Base-by-base conservation (phyloP, 2,113 vertebrate species). In the Aleadryas rufinucha region DNA sequence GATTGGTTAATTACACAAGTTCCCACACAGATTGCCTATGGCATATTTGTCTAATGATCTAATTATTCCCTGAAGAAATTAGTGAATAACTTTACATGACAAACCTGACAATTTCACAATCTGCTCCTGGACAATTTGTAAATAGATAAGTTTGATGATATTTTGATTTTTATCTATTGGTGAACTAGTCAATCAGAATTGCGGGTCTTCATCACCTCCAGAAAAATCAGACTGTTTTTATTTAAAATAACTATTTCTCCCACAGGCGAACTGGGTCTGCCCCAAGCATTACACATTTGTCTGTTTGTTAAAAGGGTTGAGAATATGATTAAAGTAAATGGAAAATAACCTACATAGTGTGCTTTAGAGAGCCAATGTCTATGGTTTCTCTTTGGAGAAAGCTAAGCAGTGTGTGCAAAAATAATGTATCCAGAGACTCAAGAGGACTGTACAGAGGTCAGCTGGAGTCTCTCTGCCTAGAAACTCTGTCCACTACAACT, bases 1-100 rank as follows among this genome's bases (percentile, higher is more conserved):
- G 93, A 96, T 96, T 97, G 94, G 95, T 90, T 97, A 97, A 96
- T 96, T 94, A 96, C 95, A 95, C 96, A 94, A 97, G 91, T 97
- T 96, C 95, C 92, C 93, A 96, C 90, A 96, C 92, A 95, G 95
- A 94, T 97, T 97, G 97, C 91, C 96, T 97, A 96, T 95, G 95
- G 96, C 90, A 95, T 97, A 97, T 91, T 95, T 97, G 94, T 95
- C 96, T 94, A 95, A 93, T 94, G 79, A 95, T 91, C 85, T 97
- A 96, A 95, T 95, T 95, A 95, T 96, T 96, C 96, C 95, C 96
- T 96, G 96, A 96, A 96, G 96, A 95, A 97, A 96, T 96, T 96
- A 94, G 93, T 96, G 92, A 96, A 97, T 95, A 96, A 96, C 96
- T 96, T 95, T 94, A 97, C 91, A 95, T 96, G 94, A 96, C 96